Percentiles rank a stretch among this genome's conserved stretches.
These are phyloP conservation scores for Lasioglossum morio DNA, from an alignment of 2,888 invertebrate genomes.

Conservation along the genomic window DNA sequence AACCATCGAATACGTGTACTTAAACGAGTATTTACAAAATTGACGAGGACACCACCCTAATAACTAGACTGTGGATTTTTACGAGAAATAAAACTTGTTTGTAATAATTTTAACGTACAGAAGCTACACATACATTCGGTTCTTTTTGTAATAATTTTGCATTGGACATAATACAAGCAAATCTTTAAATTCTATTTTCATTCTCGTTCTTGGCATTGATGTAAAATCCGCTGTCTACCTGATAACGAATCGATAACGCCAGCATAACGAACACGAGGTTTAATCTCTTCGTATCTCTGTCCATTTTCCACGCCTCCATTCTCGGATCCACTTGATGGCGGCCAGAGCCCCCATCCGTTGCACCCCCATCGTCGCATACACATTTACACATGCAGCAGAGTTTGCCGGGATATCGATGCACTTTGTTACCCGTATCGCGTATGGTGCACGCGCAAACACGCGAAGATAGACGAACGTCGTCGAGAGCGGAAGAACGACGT, in stretches of 20 bases:
- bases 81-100: background rate
- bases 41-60: background rate
- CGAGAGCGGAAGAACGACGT: constrained; percentile 43
- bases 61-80: background rate
- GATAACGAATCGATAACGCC: background rate
- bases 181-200: background rate
- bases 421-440: constrained; percentile 79
- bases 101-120: background rate
- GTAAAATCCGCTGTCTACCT: background rate
- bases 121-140: background rate
- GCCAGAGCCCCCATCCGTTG: constrained; percentile 21
- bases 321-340: background rate
- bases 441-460: constrained; percentile 68
- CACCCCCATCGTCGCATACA: constrained; percentile 19
- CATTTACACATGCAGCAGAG: constrained; percentile 40
- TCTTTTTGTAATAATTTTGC: background rate
- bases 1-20: background rate
- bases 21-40: background rate
- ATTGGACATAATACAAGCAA: background rate
- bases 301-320: background rate
- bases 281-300: background rate
- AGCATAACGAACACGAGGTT: background rate
- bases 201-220: background rate
- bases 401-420: constrained; percentile 67
- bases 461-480: constrained; percentile 54